phyloP scores from a whole-genome alignment of 2,797 vertebrate genomes.

The Syngnathus rostellatus region DNA sequence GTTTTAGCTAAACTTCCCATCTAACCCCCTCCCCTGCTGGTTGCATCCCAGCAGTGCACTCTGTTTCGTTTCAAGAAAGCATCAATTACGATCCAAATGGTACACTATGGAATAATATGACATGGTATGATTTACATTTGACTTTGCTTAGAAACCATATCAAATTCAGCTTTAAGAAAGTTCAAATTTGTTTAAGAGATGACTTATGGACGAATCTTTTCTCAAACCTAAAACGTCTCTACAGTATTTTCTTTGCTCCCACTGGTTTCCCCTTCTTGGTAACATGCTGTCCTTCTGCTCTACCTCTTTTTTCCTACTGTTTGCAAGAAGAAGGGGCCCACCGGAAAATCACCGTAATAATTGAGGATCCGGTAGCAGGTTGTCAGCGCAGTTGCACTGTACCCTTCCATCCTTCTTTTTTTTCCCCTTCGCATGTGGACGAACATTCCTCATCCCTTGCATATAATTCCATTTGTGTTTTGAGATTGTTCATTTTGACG shows the following conservation, averaged over 20 bases:
- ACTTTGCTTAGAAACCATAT: too few species aligned
- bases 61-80: too few species aligned
- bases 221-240: not conserved
- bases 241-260: conserved; percentile 16
- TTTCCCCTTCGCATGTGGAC: conserved; percentile 44
- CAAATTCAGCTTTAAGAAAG: not conserved
- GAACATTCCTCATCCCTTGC: conserved; percentile 22
- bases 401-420: conserved; percentile 4
- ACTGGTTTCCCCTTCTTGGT: conserved; percentile 21
- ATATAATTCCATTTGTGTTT: conserved; percentile 10
- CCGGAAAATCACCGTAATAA: conserved; percentile 98
- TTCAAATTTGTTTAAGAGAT: not conserved
- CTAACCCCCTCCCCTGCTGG: too few species aligned
- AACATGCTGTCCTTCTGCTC: conserved; percentile 39
- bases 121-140: too few species aligned
- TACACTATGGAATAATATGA: too few species aligned
- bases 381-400: conserved; percentile 70
- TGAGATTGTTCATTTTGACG: not conserved
- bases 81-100: too few species aligned
- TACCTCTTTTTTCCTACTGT: conserved; percentile 37
- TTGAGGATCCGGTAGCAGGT: conserved; percentile 98
- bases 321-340: conserved; percentile 73
- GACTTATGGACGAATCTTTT: not conserved
- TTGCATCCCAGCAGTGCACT: too few species aligned
- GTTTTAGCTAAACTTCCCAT: too few species aligned